Conservation (phyloP, 2,888 invertebrate genomes). For the Dolomedes plantarius region DNA sequence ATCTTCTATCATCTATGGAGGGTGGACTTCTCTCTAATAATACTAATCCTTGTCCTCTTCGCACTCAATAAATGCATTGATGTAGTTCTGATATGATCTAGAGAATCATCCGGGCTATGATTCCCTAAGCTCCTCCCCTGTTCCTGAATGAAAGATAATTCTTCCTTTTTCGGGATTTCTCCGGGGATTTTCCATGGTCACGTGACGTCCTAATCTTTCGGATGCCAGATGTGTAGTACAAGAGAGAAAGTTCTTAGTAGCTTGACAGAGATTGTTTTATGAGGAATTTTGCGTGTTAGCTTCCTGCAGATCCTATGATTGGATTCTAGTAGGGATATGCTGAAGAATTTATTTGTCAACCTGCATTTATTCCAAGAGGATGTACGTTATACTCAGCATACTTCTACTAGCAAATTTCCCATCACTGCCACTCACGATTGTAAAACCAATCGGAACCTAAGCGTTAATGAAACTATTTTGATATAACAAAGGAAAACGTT, state of each 20-base stretch:
- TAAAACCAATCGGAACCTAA: no score
- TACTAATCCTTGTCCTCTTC: background rate
- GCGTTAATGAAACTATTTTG: no score
- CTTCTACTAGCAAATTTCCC: no score
- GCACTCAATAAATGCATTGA: slow-evolving; percentile 43
- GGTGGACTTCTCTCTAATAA: background rate
- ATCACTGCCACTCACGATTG: no score
- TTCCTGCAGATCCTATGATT: background rate
- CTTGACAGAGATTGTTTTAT: background rate
- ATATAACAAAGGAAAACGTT: no score
- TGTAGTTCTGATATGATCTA: slow-evolving; percentile 25
- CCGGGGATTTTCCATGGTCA: slow-evolving; percentile 39
- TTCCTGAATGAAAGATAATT: slow-evolving; percentile 11
- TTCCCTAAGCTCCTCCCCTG: slow-evolving; percentile 8
- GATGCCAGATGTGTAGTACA: slow-evolving; percentile 18
- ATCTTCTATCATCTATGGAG: background rate
- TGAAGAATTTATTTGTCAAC: no score
- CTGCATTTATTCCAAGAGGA: no score
- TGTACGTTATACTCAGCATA: no score
- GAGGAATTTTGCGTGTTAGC: background rate
- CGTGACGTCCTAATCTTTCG: slow-evolving; percentile 63
- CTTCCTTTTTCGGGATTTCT: slow-evolving; percentile 4
- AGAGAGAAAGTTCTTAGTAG: background rate
- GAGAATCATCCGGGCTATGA: slow-evolving; percentile 8
- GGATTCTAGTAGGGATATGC: no score